A percentile compares a stretch with the other conserved stretches of the same genome.
Conservation (phyloP, 1,140 invertebrate genomes). For the Ceratosolen fusciceps region DNA sequence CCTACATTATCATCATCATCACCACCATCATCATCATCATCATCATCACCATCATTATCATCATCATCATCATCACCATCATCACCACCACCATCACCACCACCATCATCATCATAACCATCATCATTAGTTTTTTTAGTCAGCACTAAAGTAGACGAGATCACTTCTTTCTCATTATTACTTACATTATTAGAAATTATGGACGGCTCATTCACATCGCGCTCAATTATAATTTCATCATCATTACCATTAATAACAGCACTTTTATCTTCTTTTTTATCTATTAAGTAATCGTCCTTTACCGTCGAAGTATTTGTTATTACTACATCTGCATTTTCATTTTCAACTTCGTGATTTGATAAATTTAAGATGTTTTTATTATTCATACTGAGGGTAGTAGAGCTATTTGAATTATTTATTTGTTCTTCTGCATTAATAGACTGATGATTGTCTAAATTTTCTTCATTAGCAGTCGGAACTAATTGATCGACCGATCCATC, state of each 20-base stretch:
- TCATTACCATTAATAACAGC: constrained; percentile 67
- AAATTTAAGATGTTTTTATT: constrained; percentile 38
- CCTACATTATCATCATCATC: constrained; percentile 64
- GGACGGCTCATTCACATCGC: constrained; percentile 74
- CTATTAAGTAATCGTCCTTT: constrained; percentile 56
- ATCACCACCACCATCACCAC: constrained; percentile 69
- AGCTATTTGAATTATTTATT: constrained; percentile 27
- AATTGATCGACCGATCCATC: constrained; percentile 43
- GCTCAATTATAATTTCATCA: constrained; percentile 58
- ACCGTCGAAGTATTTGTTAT: constrained; percentile 55
- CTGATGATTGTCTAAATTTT: constrained; percentile 9
- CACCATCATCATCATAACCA: constrained; percentile 66
- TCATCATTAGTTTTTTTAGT: constrained; percentile 63
- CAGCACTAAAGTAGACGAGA: neutral
- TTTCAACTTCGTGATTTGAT: constrained; percentile 24
- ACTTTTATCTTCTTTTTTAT: constrained; percentile 62
- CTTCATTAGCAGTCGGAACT: constrained; percentile 9
- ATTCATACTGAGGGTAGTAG: neutral
- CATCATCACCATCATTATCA: constrained; percentile 70
- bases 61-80: constrained; percentile 70
- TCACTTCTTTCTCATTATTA: constrained; percentile 55
- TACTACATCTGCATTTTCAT: constrained; percentile 51
- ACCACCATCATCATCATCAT: constrained; percentile 66
- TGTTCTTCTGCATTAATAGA: constrained; percentile 28
- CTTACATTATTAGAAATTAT: constrained; percentile 74